Percentiles rank a stretch among this genome's conserved stretches.
phyloP scores from a whole-genome alignment of 2,113 vertebrate species.

The Neomonachus schauinslandi region DNA sequence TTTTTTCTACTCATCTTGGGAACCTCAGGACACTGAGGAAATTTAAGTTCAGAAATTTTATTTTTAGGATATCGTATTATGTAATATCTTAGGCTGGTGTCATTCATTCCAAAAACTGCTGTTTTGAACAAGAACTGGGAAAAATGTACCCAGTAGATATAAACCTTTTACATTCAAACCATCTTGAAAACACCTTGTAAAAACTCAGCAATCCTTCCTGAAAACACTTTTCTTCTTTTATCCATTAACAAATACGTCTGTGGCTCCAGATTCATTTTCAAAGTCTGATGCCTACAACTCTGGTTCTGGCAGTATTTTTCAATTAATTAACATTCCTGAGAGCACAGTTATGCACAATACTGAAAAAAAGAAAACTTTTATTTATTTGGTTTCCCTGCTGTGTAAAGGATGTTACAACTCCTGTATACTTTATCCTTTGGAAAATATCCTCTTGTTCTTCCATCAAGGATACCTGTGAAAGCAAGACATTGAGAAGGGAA shows the following conservation, averaged over 20 bases:
- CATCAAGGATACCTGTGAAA: constrained; percentile 33
- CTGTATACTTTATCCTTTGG: constrained; percentile 49
- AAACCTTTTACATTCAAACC: constrained; percentile 59
- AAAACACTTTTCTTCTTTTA: constrained; percentile 61
- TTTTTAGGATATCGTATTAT: constrained; percentile 77
- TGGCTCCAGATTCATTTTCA: constrained; percentile 69
- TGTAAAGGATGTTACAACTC: constrained; percentile 59
- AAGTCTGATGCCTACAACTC: constrained; percentile 23
- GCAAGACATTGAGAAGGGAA: neutral
- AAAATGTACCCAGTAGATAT: constrained; percentile 54
- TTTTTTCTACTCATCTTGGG: constrained; percentile 55
- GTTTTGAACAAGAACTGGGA: constrained; percentile 71
- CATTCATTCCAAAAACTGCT: constrained; percentile 62
- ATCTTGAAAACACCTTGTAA: constrained; percentile 37
- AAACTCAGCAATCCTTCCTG: constrained; percentile 21
- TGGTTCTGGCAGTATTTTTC: constrained; percentile 26
- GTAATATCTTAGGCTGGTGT: constrained; percentile 64
- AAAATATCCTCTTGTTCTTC: constrained; percentile 56
- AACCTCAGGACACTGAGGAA: constrained; percentile 70
- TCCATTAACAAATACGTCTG: constrained; percentile 68
- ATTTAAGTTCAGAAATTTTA: constrained; percentile 69
- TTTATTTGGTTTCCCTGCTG: constrained; percentile 71
- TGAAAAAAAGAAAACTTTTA: constrained; percentile 62
- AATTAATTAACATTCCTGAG: constrained; percentile 77
- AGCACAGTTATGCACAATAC: constrained; percentile 60